These are phyloP conservation scores for Standfussiana lucernea DNA, from an alignment of 2,888 invertebrate species.

Conservation along the genomic window DNA sequence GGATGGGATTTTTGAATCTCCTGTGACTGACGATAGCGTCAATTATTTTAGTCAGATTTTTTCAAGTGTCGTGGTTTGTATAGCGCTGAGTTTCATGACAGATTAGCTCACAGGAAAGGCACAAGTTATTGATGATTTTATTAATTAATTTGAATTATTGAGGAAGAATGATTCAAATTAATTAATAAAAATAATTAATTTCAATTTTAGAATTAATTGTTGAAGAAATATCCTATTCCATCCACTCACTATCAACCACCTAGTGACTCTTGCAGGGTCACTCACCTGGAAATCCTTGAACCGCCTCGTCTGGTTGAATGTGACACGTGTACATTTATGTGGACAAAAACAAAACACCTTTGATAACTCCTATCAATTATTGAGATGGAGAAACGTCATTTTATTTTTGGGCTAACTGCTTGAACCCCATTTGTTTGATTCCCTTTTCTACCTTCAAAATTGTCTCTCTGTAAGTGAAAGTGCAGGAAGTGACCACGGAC, in stretches of 20 bases:
- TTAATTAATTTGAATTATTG: too few species aligned
- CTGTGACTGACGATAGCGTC: neutral
- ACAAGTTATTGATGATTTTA: too few species aligned
- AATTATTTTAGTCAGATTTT: neutral
- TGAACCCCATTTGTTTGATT: neutral
- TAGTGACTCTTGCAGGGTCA: neutral
- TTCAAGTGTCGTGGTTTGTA: neutral
- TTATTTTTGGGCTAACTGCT: neutral
- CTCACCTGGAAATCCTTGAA: neutral
- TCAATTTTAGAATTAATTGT: too few species aligned
- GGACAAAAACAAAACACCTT: neutral
- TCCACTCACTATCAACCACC: neutral
- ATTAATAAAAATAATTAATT: too few species aligned
- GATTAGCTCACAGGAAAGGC: neutral
- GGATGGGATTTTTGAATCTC: constrained; percentile 6
- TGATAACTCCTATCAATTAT: neutral
- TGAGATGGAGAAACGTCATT: neutral
- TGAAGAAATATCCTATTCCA: neutral
- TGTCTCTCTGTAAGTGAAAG: neutral
- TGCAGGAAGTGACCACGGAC: neutral
- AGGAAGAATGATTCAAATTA: too few species aligned
- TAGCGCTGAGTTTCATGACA: neutral
- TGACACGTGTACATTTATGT: too few species aligned
- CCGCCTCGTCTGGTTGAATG: neutral
- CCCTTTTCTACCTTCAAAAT: neutral